phyloP scores from a whole-genome alignment of 1,140 invertebrate genomes.

The Dinoponera quadriceps region DNA sequence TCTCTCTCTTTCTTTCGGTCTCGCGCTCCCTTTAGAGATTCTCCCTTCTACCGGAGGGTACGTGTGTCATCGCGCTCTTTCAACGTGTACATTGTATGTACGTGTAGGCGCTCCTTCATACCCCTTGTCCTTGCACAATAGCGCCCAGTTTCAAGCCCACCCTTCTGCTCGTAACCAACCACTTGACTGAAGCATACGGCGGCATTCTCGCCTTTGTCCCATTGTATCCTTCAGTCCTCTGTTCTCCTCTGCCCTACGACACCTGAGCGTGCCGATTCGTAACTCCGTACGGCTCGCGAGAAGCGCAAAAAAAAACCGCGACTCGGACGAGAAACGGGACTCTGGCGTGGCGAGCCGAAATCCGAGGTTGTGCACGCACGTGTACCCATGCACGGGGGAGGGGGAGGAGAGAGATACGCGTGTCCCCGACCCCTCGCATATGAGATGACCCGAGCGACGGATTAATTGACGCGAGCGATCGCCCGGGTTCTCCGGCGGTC shows the following conservation, averaged over 20 bases:
- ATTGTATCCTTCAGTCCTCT: neutral
- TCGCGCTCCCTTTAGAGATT: conserved; percentile 1
- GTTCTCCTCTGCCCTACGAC: neutral
- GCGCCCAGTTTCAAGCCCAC: neutral
- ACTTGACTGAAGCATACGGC: neutral
- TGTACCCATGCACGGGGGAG: neutral
- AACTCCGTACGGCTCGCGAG: too few relatives aligned
- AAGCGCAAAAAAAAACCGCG: neutral
- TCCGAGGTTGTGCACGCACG: neutral
- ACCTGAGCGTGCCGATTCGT: too few relatives aligned
- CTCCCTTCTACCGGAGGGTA: conserved; percentile 25
- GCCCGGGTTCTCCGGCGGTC: neutral
- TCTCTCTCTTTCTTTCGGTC: neutral
- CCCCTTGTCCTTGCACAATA: neutral
- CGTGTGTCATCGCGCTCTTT: neutral
- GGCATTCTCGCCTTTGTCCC: too few relatives aligned
- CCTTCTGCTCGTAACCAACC: neutral
- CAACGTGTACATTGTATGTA: neutral
- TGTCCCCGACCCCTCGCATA: neutral
- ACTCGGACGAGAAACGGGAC: neutral
- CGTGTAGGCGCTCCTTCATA: too few relatives aligned
- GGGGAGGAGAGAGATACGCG: neutral
- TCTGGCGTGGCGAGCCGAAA: neutral
- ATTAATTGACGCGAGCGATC: neutral
- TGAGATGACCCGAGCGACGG: neutral